Percentiles rank a stretch among this genome's conserved stretches.
Evolutionary conservation across 2,888 invertebrate genomes (phyloP).

Genomic region (Drosophila paramelanica): DNA sequence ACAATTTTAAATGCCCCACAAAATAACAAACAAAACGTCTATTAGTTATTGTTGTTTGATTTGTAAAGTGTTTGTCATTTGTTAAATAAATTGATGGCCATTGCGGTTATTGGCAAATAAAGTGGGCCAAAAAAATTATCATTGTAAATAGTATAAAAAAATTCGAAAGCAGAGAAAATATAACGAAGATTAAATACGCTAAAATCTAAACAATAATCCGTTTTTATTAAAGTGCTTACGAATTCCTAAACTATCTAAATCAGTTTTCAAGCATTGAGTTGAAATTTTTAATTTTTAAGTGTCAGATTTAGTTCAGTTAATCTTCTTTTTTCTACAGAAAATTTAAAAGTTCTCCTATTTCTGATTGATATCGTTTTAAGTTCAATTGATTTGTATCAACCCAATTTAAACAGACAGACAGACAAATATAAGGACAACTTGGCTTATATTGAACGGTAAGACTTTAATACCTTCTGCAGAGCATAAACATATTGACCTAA

Average conservation of each 20-base stretch:
- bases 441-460: neutral
- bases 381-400: neutral
- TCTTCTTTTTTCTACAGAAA: neutral
- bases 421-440: neutral
- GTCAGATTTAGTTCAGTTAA: neutral
- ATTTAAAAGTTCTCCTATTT: neutral
- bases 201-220: neutral
- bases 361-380: neutral
- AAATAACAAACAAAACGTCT: conserved; percentile 66
- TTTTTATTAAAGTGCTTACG: too few relatives aligned
- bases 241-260: too few relatives aligned
- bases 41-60: conserved; percentile 81
- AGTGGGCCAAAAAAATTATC: conserved; percentile 48
- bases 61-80: conserved; percentile 79
- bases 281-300: neutral
- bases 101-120: conserved; percentile 71
- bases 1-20: conserved; percentile 34
- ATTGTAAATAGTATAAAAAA: conserved; percentile 35
- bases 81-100: conserved; percentile 79
- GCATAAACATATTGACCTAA: neutral
- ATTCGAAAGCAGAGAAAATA: conserved; percentile 18
- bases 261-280: too few relatives aligned
- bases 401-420: neutral
- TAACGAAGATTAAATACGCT: conserved; percentile 8
- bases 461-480: neutral